phyloP scores from a whole-genome alignment of 2,113 vertebrate species.

The Prunella himalayana region DNA sequence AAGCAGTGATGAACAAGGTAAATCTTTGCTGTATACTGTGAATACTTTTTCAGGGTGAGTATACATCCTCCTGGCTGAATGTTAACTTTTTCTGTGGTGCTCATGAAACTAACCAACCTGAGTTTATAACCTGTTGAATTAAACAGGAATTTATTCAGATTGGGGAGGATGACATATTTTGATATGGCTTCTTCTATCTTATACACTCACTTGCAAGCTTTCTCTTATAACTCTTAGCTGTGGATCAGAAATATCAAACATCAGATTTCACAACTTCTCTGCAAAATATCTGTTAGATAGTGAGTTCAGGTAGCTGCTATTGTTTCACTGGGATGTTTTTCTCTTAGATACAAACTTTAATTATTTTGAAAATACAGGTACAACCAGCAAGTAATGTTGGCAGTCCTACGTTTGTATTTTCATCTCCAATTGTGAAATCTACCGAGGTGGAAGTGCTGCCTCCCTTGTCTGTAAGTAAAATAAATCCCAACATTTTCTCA shows the following conservation, averaged over 20 bases:
- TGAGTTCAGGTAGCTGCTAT: neutral
- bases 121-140: neutral
- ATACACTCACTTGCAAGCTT: neutral
- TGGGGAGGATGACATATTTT: neutral
- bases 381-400: slow-evolving; percentile 64
- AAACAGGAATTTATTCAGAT: neutral
- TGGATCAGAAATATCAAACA: neutral
- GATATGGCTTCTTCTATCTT: neutral
- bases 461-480: slow-evolving; percentile 85
- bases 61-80: neutral
- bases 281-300: neutral
- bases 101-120: neutral
- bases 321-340: neutral
- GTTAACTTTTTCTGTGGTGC: neutral
- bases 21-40: neutral
- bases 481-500: neutral
- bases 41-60: neutral
- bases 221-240: neutral
- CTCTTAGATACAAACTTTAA: neutral
- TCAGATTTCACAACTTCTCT: neutral
- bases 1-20: slow-evolving; percentile 70
- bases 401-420: slow-evolving; percentile 87
- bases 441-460: slow-evolving; percentile 85
- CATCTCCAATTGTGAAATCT: slow-evolving; percentile 94
- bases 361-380: slow-evolving; percentile 66